Evolutionary conservation across 2,888 invertebrate genomes (phyloP).

Genomic region (Apotomis betuletana): DNA sequence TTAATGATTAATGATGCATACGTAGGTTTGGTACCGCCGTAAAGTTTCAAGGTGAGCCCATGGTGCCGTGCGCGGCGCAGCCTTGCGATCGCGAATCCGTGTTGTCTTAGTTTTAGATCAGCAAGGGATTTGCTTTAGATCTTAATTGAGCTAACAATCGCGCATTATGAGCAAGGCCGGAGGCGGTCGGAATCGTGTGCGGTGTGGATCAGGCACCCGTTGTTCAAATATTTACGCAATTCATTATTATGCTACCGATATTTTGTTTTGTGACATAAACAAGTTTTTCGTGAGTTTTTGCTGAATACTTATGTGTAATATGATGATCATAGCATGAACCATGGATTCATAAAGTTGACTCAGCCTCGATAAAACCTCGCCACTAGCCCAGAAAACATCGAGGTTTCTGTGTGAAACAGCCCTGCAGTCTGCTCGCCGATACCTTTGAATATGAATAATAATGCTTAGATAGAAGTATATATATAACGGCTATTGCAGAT

Average conservation of each 20-base stretch:
- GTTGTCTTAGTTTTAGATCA: conserved; percentile 37
- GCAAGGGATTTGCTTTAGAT: conserved; percentile 59
- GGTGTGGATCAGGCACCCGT: conserved; percentile 47
- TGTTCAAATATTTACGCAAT: conserved; percentile 51
- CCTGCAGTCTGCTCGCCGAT: background rate
- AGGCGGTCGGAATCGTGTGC: conserved; percentile 52
- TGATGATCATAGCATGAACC: background rate
- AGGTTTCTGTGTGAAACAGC: background rate
- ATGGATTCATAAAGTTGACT: background rate
- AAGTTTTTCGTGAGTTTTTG: background rate
- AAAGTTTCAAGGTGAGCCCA: conserved; percentile 48
- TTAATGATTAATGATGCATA: conserved; percentile 21
- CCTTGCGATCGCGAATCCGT: conserved; percentile 62
- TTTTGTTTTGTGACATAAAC: no score
- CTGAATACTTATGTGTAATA: background rate
- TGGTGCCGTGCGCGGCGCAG: conserved; percentile 56
- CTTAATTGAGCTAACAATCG: conserved; percentile 76
- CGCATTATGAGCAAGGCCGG: conserved; percentile 62
- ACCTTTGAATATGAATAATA: background rate
- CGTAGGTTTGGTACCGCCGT: conserved; percentile 24
- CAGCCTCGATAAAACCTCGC: conserved; percentile 18
- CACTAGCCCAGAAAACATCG: conserved; percentile 1
- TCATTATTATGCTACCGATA: conserved; percentile 44
- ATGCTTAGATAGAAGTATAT: conserved; percentile 2
- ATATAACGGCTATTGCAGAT: conserved; percentile 44